Conservation (phyloP, 2,888 invertebrate genomes). For the Stegana nigrithorax region DNA sequence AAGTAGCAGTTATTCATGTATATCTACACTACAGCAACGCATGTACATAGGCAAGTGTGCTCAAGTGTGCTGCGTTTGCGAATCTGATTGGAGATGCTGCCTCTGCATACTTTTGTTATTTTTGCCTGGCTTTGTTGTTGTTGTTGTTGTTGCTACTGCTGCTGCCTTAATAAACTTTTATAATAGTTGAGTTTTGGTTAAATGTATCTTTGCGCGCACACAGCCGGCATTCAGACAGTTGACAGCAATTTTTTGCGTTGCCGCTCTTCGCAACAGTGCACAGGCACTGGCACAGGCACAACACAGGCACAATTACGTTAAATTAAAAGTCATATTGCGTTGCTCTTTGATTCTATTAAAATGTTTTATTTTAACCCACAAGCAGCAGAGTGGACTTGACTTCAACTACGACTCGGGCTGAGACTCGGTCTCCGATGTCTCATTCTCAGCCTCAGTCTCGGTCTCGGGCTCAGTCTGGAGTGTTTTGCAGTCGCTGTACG, state of each 20-base stretch:
- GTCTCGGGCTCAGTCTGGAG: too few species aligned
- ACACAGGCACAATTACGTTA: constrained; percentile 45
- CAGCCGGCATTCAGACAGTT: background rate
- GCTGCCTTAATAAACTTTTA: constrained; percentile 4
- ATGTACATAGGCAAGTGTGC: background rate
- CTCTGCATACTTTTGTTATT: too few species aligned
- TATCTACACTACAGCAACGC: background rate
- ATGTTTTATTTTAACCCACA: constrained; percentile 45
- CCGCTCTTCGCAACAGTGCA: background rate
- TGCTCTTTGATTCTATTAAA: constrained; percentile 58
- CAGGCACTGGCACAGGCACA: constrained; percentile 17
- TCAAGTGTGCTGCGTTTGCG: constrained; percentile 7
- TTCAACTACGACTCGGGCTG: too few species aligned
- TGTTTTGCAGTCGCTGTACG: background rate
- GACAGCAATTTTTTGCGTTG: background rate
- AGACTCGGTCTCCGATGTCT: too few species aligned
- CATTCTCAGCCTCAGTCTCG: too few species aligned
- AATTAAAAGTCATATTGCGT: constrained; percentile 51
- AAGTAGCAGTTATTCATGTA: background rate
- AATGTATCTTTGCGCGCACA: background rate
- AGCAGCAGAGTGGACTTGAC: background rate
- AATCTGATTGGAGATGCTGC: constrained; percentile 16
- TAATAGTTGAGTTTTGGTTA: constrained; percentile 1
- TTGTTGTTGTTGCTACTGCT: background rate
- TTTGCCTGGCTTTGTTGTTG: background rate